phyloP scores from a whole-genome alignment of 1,140 invertebrate genomes.

The Drosophila pseudoananassae region DNA sequence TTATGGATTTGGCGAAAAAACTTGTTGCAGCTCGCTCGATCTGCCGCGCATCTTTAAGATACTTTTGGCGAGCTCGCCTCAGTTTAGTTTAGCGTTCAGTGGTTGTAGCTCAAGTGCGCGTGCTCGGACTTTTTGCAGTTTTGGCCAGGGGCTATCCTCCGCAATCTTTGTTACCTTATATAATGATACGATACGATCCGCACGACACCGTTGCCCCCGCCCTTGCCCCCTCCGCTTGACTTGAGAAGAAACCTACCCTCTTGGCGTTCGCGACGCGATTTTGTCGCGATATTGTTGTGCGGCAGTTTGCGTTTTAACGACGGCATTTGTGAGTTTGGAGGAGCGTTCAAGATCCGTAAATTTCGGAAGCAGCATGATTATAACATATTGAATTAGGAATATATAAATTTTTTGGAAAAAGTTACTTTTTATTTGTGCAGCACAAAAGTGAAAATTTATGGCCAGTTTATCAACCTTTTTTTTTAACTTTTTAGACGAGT shows the following conservation, averaged over 20 bases:
- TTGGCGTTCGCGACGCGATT: conserved; percentile 33
- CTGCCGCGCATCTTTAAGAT: conserved; percentile 78
- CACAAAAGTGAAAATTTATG: conserved; percentile 1
- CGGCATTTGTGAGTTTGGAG: conserved; percentile 49
- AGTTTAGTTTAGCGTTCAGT: conserved; percentile 77
- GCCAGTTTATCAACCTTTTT: not conserved
- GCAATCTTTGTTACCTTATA: conserved; percentile 24
- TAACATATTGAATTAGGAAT: conserved; percentile 20
- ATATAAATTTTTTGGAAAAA: conserved; percentile 5
- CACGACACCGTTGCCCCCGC: conserved; percentile 1
- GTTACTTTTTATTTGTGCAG: not conserved
- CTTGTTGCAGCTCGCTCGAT: conserved; percentile 63
- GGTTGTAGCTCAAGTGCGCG: conserved; percentile 80
- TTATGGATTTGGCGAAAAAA: conserved; percentile 50
- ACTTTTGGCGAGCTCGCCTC: conserved; percentile 56
- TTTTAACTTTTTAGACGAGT: not conserved
- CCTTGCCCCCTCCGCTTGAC: not conserved
- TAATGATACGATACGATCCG: conserved; percentile 10
- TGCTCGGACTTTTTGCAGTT: conserved; percentile 42
- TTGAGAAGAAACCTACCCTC: not conserved
- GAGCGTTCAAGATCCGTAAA: not conserved
- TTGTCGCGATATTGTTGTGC: conserved; percentile 18
- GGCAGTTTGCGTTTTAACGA: conserved; percentile 47
- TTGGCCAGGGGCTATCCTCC: conserved; percentile 15
- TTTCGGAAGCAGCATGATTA: not conserved